Base-by-base conservation (phyloP, 2,888 invertebrate species). In the Chesias legatella region DNA sequence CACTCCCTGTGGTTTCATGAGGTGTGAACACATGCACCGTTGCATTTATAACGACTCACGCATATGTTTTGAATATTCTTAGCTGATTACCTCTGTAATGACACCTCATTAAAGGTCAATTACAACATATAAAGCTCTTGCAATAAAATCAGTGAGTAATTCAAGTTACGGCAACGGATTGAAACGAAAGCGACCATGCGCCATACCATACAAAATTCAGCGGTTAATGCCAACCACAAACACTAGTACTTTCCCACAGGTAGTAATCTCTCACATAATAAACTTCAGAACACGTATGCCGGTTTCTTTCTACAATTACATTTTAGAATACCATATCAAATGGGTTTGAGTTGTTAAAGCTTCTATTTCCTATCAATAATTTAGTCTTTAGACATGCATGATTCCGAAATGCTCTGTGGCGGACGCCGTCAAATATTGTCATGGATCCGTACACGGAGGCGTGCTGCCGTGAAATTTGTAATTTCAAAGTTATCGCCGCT, bases 391-490 rank as follows among this genome's bases (percentile, higher is more conserved):
- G 67, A 56, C 56, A 72, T 68, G 72, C 67, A 61, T 68, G 60
- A 60, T 61, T 60, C 49, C 53, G 55, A 53, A 56, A 61, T 54
- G 45, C 56, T 58, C 52, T 51, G 53, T 56, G 53, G 56, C 50
- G 47, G 53, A 49, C 60, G 56, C 68, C 66, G 63, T 72, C 74
- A 69, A 70, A 73, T 62, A 67, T 60, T 73, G 67, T 75, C 73
- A 66, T 61, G 52, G 56, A 64, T 60, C 56, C 55, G 56, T 56
- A 56, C 53, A 51, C 53, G 56, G 27, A 53, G 53, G 59, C 66
- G 61, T 56, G 58, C 56, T 59, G 48, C 68, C 79, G 73, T 81
- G 81, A 81, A 83, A 83, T 83, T 69, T 67, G 66, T 81, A 82
- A 83, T 83, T 69, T 65, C 56, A 50, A 58, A 67, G 59, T 64